Evolutionary conservation across 2,797 vertebrate species (phyloP), one percentile per base, ranked within the genome.

Genomic region (Onychomys leucogaster): DNA sequence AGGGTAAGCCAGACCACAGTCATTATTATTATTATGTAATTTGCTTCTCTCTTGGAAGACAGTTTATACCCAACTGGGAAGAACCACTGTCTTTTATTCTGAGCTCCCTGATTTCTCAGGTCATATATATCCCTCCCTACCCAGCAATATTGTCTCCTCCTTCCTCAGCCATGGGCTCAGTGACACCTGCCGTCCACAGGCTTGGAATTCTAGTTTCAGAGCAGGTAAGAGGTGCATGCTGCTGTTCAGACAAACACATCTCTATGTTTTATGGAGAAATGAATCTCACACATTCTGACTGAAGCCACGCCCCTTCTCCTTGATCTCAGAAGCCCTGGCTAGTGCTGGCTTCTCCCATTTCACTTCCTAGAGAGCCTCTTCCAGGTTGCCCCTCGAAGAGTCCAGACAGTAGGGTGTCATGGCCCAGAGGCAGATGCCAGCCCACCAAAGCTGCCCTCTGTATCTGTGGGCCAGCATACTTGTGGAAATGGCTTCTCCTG

Each of bases 1-100:
- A 93, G 89, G 43, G 80, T 82, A 87, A 95, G 88, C 94, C 94
- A 92, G 91, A 89, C 96, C 95, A n/a, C 61, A 88, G 73, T 92
- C 71, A 49, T 97, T 81, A 78, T 65, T 81, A 77, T 49, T 43
- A 29, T 55, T 27, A 85, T 84, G 83, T 83, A 43, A 91, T 97
- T 95, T 84, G 75, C 69, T 95, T 96, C 81, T 63, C 29, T 27
- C 95, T 96, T 93, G 63, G 86, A 69, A n/a, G 91, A 73, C 0
- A 19, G 61, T 37, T 6, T 12, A 49, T 93, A 96, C 91, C 96
- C 76, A 67, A 77, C 34, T 75, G 87, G 57, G 34, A 29, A 73
- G 89, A 86, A 57, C 32, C 25, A 1, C n/a, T 34, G 0, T 11
- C 95, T 80, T 12, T 1, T 19, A 0, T 5, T 43, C 81, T 14